A percentile compares a stretch with the other conserved stretches of the same genome.
Conservation (phyloP, 2,888 invertebrate species). For the Drosophila austrosaltans region DNA sequence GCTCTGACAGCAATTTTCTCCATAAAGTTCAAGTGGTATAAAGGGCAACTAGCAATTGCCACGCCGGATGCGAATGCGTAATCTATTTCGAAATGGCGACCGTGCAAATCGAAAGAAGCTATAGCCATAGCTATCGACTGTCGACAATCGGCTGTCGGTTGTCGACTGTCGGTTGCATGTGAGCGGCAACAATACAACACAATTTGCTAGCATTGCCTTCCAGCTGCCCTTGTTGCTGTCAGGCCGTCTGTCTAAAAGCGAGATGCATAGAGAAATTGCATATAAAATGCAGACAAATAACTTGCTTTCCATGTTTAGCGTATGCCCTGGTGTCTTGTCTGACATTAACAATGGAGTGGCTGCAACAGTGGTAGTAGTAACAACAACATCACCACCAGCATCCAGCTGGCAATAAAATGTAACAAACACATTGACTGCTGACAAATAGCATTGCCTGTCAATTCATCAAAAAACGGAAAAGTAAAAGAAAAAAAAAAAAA, state of each 20-base stretch:
- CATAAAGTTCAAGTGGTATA: conserved; percentile 46
- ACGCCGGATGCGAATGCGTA: conserved; percentile 66
- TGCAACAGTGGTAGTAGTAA: conserved; percentile 45
- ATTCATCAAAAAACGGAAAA: conserved; percentile 79
- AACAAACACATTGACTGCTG: conserved; percentile 83
- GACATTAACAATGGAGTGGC: conserved; percentile 73
- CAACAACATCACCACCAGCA: conserved; percentile 28
- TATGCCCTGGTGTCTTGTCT: conserved; percentile 59
- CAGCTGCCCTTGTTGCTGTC: conserved; percentile 32
- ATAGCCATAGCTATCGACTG: conserved; percentile 22
- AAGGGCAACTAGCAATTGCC: conserved; percentile 61
- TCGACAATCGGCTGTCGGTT: conserved; percentile 60
- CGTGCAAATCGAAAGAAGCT: conserved; percentile 67
- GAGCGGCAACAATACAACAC: conserved; percentile 67
- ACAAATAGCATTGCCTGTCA: conserved; percentile 83
- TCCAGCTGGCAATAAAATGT: conserved; percentile 80
- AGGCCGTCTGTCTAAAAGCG: conserved; percentile 56
- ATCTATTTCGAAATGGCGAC: conserved; percentile 66
- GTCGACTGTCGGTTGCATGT: conserved; percentile 39
- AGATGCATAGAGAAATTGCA: conserved; percentile 63
- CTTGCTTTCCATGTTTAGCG: conserved; percentile 57
- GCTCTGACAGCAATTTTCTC: conserved; percentile 43
- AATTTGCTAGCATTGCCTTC: conserved; percentile 64
- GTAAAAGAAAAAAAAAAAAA: conserved; percentile 33
- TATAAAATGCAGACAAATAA: conserved; percentile 74